A percentile compares a stretch with the other conserved stretches of the same genome.
These are phyloP conservation scores for Oncorhynchus kisutch DNA, from an alignment of 2,113 vertebrate genomes.

Conservation along the genomic window DNA sequence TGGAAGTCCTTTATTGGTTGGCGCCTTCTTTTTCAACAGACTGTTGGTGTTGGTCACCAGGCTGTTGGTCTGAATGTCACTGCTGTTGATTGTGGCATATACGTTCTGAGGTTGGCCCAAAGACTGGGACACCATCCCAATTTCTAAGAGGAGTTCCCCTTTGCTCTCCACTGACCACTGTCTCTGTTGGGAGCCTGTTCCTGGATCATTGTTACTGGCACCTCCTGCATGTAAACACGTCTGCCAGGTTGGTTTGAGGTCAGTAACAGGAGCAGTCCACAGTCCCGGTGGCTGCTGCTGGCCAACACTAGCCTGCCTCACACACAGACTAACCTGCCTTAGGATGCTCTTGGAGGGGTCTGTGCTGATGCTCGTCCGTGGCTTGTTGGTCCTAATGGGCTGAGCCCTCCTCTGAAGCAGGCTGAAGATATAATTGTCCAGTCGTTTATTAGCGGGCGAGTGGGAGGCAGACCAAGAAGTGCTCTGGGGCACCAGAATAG, in stretches of 20 bases:
- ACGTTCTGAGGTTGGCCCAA: slow-evolving; percentile 9
- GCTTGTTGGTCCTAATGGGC: slow-evolving; percentile 85
- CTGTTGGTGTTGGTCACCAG: slow-evolving; percentile 21
- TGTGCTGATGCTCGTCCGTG: slow-evolving; percentile 84
- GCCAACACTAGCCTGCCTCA: slow-evolving; percentile 63
- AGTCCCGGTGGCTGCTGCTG: slow-evolving; percentile 42
- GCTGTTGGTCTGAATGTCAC: slow-evolving; percentile 61
- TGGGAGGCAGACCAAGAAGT: slow-evolving; percentile 64
- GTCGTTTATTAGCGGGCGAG: slow-evolving; percentile 72
- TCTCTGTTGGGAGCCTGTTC: slow-evolving; percentile 70
- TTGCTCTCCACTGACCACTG: slow-evolving; percentile 68
- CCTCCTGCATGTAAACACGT: slow-evolving; percentile 58
- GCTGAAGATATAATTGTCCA: slow-evolving; percentile 88
- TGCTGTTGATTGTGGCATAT: neutral
- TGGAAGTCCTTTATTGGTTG: slow-evolving; percentile 49
- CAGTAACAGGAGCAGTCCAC: slow-evolving; percentile 30
- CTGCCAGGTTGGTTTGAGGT: slow-evolving; percentile 71
- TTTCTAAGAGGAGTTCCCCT: slow-evolving; percentile 58
- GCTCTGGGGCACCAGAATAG: slow-evolving; percentile 59
- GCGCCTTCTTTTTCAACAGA: slow-evolving; percentile 28
- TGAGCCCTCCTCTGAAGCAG: slow-evolving; percentile 86
- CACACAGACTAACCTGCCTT: slow-evolving; percentile 82
- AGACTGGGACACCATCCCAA: neutral
- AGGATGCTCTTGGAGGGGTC: slow-evolving; percentile 85
- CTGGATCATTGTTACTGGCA: slow-evolving; percentile 48